Conservation (phyloP, 2,113 vertebrate species). For the Salvelinus namaycush region DNA sequence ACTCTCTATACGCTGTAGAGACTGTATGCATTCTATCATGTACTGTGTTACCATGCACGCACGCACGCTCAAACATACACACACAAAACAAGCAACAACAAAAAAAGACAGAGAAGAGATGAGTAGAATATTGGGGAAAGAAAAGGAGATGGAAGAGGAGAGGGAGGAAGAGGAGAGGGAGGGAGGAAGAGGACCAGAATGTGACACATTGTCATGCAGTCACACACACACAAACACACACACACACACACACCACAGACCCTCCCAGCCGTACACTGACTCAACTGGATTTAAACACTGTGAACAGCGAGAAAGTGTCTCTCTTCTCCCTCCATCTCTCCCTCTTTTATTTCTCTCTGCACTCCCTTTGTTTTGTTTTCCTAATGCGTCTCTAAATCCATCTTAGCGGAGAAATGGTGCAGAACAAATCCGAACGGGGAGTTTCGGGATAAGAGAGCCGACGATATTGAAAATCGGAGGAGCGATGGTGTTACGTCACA, state of each 20-base stretch:
- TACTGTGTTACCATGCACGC: too few species aligned
- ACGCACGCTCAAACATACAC: too few species aligned
- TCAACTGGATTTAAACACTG: conserved; percentile 34
- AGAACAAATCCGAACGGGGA: conserved; percentile 73
- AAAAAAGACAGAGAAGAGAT: too few species aligned
- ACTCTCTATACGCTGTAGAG: too few species aligned
- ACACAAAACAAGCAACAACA: too few species aligned
- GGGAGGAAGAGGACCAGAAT: not conserved
- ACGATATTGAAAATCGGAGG: conserved; percentile 16
- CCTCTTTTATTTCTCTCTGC: conserved; percentile 43
- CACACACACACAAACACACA: too few species aligned
- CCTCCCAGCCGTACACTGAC: not conserved
- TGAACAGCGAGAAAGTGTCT: conserved; percentile 29
- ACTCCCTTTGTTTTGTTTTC: conserved; percentile 60
- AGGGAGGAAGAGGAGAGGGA: not conserved
- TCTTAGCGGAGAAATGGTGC: conserved; percentile 72
- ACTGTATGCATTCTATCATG: too few species aligned
- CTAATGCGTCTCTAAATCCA: conserved; percentile 66
- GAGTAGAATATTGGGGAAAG: too few species aligned
- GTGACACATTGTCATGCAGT: not conserved
- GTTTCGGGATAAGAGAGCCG: conserved; percentile 61
- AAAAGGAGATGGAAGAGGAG: not conserved
- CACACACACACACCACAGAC: not conserved
- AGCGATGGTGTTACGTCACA: conserved; percentile 7
- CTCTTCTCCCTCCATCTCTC: conserved; percentile 10